Base-by-base conservation (phyloP, 2,888 invertebrate species). In the Zygogramma bicolorata region DNA sequence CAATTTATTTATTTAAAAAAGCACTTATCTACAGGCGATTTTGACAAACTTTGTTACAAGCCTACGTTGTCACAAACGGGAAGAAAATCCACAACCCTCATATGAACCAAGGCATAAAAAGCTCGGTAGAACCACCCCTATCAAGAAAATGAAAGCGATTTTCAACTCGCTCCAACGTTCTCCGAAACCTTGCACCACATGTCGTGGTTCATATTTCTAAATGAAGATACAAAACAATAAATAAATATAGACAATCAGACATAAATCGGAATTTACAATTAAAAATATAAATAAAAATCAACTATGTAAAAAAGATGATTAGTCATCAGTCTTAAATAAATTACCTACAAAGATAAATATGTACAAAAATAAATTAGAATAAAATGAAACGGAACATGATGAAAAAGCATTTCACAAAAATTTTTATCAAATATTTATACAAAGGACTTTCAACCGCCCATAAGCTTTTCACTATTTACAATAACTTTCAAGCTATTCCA, bases 301-400 rank as follows among this genome's bases (percentile, higher is more conserved):
- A 77, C 79, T 78, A 80, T 82, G 77, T 77, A 80, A 77, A 79
- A 81, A 81, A 81, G 82, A 84, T 83, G 82, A 83, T 81, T 80
- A 75, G 77, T 81, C 84, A 84, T 85, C 85, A 85, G 85, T 85
- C 85, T 85, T 85, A 85, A 85, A 84, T 84, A 85, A 85, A 84
- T 83, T 83, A 82, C 81, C 80, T 82, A 81, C 68, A 77, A 83
- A 83, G 82, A 83, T 77, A 78, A 46, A 20, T 82, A 82, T 78
- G 77, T 77, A 78, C 72, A 79, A 78, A 76, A 77, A 82, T 79
- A 81, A 81, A 81, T 81, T 79, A 79, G 77, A 68, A 70, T 63
- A 74, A 66, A 61, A 69, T 46, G 38, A 77, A 75, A 62, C 13
- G 49, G 68, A 70, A 58, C 69, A 71, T 67, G 65, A 66, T 62